Percentiles rank a stretch among this genome's conserved stretches.
These are phyloP conservation scores for Parazoanthus swiftii DNA, from an alignment of 92 coral and sea anemone species.

Conservation along the genomic window DNA sequence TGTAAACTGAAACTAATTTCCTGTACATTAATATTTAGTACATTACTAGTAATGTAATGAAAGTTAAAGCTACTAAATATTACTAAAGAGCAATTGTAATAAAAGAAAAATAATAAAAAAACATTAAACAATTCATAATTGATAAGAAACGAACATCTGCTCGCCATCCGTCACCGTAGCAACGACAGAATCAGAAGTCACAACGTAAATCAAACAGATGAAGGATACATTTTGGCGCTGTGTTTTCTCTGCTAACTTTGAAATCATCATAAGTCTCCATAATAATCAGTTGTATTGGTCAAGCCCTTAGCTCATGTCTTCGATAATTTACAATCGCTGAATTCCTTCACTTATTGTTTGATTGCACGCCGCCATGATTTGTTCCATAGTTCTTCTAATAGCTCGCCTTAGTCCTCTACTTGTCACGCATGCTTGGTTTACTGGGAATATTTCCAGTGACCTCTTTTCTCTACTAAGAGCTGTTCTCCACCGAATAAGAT, in stretches of 20 bases:
- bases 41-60: too few species aligned
- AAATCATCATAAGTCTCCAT: constrained; percentile 20
- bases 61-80: not conserved
- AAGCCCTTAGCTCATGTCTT: not conserved
- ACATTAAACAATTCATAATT: constrained; percentile 19
- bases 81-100: not conserved
- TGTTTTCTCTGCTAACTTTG: not conserved
- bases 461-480: too few species aligned
- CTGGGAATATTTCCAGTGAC: too few species aligned
- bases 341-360: constrained; percentile 18
- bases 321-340: not conserved
- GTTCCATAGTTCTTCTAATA: not conserved
- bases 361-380: not conserved
- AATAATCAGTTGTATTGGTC: not conserved
- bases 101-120: not conserved
- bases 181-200: not conserved
- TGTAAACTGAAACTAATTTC: not conserved
- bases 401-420: constrained; percentile 16
- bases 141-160: constrained; percentile 13
- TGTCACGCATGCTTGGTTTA: too few species aligned
- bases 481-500: too few species aligned
- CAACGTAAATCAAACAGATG: not conserved
- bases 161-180: constrained; percentile 38
- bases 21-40: not conserved
- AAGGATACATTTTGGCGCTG: constrained; percentile 27